Conservation (phyloP, 2,797 vertebrate genomes). For the Antrozous pallidus region DNA sequence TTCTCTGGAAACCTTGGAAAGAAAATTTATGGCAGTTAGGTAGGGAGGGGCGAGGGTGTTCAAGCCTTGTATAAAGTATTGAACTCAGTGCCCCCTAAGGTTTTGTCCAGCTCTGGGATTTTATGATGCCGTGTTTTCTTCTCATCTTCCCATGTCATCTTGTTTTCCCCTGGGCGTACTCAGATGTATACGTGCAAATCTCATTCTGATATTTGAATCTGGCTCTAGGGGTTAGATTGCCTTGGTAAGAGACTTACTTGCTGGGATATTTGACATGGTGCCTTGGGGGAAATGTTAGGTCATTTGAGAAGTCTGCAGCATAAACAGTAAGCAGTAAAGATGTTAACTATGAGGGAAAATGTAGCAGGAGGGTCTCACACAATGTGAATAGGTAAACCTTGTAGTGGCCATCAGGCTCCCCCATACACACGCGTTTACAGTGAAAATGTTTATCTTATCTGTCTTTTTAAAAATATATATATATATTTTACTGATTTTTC, state of each 20-base stretch:
- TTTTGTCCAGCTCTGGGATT: constrained; percentile 18
- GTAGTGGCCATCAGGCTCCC: not conserved
- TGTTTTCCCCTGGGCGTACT: constrained; percentile 16
- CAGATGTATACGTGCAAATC: constrained; percentile 30
- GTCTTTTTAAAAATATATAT: no score
- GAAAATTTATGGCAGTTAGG: not conserved
- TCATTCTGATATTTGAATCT: constrained; percentile 53
- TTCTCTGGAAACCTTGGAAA: not conserved
- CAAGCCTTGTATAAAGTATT: not conserved
- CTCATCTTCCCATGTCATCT: constrained; percentile 38
- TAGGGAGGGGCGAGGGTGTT: not conserved
- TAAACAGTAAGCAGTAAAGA: not conserved
- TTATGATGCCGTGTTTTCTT: constrained; percentile 24
- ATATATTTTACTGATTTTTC: no score
- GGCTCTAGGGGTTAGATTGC: constrained; percentile 11
- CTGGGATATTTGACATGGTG: constrained; percentile 30
- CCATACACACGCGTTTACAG: not conserved
- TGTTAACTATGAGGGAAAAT: not conserved
- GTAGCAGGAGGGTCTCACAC: not conserved
- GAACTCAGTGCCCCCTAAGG: not conserved
- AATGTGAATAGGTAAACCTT: not conserved
- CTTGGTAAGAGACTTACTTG: constrained; percentile 35
- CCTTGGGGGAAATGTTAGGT: constrained; percentile 32
- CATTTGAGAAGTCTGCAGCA: constrained; percentile 36
- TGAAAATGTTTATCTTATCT: not conserved